Percentiles rank a stretch among this genome's conserved stretches.
phyloP scores from a whole-genome alignment of 2,113 vertebrate genomes.

The Sardina pilchardus region DNA sequence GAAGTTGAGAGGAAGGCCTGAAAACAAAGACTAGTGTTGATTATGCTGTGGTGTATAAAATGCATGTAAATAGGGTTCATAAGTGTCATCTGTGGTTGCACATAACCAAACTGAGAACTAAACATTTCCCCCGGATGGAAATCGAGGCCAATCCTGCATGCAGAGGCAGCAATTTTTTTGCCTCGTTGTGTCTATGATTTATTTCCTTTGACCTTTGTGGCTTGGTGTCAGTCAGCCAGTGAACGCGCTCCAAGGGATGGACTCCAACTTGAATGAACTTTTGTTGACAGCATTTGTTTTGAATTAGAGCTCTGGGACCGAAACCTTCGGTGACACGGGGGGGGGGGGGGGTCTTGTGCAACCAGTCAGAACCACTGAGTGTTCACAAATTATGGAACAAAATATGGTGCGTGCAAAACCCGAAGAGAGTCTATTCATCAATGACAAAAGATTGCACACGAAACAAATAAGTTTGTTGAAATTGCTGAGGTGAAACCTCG shows the following conservation, averaged over 20 bases:
- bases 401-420: neutral
- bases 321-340: neutral
- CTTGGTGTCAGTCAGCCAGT: neutral
- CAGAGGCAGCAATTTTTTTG: neutral
- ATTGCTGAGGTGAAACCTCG: neutral
- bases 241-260: neutral
- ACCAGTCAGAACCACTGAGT: neutral
- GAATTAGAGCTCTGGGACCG: neutral
- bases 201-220: neutral
- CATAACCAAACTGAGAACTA: neutral
- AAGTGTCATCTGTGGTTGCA: neutral
- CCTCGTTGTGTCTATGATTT: neutral
- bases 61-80: neutral
- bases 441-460: neutral
- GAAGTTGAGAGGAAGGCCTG: neutral
- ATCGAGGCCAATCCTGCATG: neutral
- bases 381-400: neutral
- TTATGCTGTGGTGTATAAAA: neutral
- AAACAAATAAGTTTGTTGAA: neutral
- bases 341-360: neutral
- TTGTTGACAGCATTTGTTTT: conserved; percentile 20
- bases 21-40: neutral
- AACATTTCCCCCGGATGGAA: neutral
- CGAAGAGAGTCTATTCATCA: neutral
- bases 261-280: neutral